A percentile compares a stretch with the other conserved stretches of the same genome.
These are phyloP conservation scores for Leuciscus idus DNA, from an alignment of 2,113 vertebrate species.

Conservation along the genomic window DNA sequence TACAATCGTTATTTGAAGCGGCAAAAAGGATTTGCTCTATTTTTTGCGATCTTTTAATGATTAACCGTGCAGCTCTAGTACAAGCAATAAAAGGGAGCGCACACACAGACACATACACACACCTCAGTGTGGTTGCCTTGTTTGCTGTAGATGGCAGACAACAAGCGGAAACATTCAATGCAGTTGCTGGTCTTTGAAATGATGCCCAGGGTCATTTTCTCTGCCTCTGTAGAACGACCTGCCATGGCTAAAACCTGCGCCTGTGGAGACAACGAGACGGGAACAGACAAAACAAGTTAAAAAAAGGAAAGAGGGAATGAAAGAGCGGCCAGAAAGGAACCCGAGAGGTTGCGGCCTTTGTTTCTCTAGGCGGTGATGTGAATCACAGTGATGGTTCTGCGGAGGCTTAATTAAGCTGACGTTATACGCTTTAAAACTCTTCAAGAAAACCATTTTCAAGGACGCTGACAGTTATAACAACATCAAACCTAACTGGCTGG, in stretches of 20 bases:
- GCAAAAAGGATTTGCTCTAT: too few relatives aligned
- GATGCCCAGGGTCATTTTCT: conserved; percentile 84
- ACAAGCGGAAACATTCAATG: conserved; percentile 91
- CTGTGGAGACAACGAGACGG: conserved; percentile 64
- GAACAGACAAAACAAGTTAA: conserved; percentile 13
- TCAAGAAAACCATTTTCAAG: neutral
- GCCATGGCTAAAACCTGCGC: conserved; percentile 92
- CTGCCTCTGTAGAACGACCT: conserved; percentile 81
- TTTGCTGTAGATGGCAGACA: conserved; percentile 95
- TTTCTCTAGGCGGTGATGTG: conserved; percentile 20
- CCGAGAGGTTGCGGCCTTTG: neutral
- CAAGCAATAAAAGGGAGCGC: neutral
- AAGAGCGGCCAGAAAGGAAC: neutral
- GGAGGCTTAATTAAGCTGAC: conserved; percentile 41
- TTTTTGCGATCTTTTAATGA: too few relatives aligned
- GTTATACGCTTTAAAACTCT: neutral
- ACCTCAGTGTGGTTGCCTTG: conserved; percentile 87
- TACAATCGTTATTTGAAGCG: too few relatives aligned
- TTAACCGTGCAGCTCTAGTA: too few relatives aligned
- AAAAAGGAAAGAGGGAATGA: conserved; percentile 8
- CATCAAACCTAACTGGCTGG: neutral
- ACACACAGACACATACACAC: conserved; percentile 55
- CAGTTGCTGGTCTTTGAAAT: conserved; percentile 79
- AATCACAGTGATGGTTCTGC: conserved; percentile 20
- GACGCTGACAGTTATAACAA: neutral